Conservation (phyloP, 2,797 vertebrate species). For the Characodon lateralis region DNA sequence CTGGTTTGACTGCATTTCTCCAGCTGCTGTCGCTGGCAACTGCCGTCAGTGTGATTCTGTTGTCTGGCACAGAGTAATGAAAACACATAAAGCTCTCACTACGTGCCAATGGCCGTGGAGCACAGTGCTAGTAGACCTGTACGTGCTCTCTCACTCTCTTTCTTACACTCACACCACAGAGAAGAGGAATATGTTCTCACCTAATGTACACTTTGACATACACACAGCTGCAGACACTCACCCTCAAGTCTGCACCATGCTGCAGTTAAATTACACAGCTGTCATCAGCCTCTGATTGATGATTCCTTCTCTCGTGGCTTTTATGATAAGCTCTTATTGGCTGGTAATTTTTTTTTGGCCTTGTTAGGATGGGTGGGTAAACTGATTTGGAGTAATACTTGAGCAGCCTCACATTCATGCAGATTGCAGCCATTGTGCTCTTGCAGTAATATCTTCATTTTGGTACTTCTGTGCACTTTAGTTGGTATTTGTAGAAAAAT, state of each 20-base stretch:
- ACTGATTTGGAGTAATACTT: conserved; percentile 43
- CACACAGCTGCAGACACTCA: conserved; percentile 28
- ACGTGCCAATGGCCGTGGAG: conserved; percentile 60
- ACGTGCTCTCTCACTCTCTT: conserved; percentile 22
- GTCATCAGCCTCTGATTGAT: conserved; percentile 68
- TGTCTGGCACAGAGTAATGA: conserved; percentile 76
- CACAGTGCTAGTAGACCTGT: conserved; percentile 38
- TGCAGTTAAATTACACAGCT: conserved; percentile 68
- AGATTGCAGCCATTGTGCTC: conserved; percentile 21
- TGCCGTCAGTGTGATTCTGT: conserved; percentile 61
- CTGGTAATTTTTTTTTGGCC: conserved; percentile 50
- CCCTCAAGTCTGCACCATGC: conserved; percentile 39
- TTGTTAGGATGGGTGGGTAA: conserved; percentile 47
- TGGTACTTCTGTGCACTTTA: conserved; percentile 3
- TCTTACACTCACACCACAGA: conserved; percentile 13
- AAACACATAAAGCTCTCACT: conserved; percentile 78
- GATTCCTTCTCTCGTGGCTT: conserved; percentile 54
- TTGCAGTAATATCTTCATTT: conserved; percentile 32
- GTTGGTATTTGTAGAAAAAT: conserved; percentile 6
- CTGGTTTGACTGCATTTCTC: conserved; percentile 71
- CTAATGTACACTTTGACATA: conserved; percentile 21
- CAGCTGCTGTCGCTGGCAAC: conserved; percentile 58
- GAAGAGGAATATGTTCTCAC: conserved; percentile 24
- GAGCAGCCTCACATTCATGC: conserved; percentile 31
- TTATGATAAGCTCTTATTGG: conserved; percentile 67